Conservation (phyloP, 2,113 vertebrate species). For the Gallinago paraguaiae region DNA sequence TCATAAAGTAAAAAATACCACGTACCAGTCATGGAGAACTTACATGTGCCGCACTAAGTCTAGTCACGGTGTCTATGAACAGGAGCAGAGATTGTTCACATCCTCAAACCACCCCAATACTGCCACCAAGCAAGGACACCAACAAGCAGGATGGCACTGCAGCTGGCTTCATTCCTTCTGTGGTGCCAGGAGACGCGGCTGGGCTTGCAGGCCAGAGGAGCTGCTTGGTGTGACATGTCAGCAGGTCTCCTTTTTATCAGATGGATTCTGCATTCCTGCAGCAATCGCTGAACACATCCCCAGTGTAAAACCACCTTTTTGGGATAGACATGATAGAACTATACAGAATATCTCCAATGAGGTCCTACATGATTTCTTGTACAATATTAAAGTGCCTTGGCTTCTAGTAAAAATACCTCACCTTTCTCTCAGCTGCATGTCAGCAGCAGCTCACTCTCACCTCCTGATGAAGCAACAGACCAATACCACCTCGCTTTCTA, state of each 20-base stretch:
- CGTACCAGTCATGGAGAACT: neutral
- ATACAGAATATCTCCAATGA: neutral
- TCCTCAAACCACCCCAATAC: neutral
- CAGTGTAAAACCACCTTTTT: neutral
- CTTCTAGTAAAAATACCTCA: neutral
- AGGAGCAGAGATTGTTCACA: neutral
- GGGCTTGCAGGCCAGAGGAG: too few species aligned
- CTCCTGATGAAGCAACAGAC: neutral
- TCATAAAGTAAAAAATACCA: neutral
- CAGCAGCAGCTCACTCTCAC: neutral
- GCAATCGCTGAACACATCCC: neutral
- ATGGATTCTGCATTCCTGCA: neutral
- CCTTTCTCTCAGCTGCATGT: neutral
- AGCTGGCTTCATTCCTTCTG: neutral
- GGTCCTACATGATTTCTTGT: neutral
- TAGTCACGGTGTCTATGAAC: fast-evolving
- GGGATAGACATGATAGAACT: neutral
- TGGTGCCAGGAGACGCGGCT: fast-evolving
- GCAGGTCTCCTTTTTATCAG: neutral
- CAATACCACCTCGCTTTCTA: neutral
- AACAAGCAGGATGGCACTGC: neutral
- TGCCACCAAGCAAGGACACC: neutral
- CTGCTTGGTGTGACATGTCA: neutral
- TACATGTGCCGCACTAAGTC: fast-evolving
- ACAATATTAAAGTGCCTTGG: neutral